Evolutionary conservation across 2,113 vertebrate species (phyloP).

Genomic region (Crotalus tigris): DNA sequence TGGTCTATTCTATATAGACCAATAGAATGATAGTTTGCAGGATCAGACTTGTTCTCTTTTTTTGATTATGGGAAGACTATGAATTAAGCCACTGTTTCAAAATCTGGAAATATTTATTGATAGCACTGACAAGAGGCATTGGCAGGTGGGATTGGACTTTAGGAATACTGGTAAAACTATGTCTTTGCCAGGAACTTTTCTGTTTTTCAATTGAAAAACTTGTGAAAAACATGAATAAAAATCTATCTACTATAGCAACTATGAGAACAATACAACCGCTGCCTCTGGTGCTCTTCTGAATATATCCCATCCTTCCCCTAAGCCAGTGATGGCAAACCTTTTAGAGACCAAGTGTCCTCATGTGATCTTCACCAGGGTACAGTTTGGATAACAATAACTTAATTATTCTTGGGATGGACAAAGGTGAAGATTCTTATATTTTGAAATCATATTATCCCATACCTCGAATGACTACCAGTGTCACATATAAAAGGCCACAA

Average conservation of each 20-base stretch:
- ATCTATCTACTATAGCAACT: neutral
- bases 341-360: neutral
- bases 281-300: neutral
- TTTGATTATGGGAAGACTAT: neutral
- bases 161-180: neutral
- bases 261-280: neutral
- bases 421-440: neutral
- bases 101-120: neutral
- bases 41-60: neutral
- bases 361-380: neutral
- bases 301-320: neutral
- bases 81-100: neutral
- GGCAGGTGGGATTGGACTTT: neutral
- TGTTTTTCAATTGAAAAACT: neutral
- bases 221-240: neutral
- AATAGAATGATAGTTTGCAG: neutral
- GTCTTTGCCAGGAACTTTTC: neutral
- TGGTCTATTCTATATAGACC: neutral
- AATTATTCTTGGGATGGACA: neutral
- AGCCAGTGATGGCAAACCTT: neutral
- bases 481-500: neutral
- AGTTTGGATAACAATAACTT: neutral
- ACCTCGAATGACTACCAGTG: neutral
- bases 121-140: neutral
- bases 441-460: neutral